Conservation (phyloP, 2,113 vertebrate genomes). For the Mirounga angustirostris region DNA sequence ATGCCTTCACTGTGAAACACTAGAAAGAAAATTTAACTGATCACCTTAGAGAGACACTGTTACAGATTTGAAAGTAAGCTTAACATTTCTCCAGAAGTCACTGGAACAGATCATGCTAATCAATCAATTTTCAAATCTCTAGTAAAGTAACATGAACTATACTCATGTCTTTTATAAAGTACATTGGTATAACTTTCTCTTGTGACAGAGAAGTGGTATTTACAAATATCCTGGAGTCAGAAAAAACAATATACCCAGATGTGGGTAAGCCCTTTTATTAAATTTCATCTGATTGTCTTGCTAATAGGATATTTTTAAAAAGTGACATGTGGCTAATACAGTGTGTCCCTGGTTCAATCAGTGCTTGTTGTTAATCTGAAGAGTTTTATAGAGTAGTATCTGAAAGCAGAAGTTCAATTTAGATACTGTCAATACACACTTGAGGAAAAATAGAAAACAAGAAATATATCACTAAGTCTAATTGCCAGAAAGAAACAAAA, state of each 20-base stretch:
- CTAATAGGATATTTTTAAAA: not conserved
- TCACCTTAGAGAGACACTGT: not conserved
- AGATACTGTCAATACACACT: not conserved
- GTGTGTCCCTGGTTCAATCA: not conserved
- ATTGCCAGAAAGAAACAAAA: not conserved
- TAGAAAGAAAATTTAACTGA: not conserved
- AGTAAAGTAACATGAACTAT: not conserved
- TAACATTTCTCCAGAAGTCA: conserved; percentile 3
- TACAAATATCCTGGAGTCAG: not conserved
- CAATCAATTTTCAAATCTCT: conserved; percentile 31
- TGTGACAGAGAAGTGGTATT: not conserved
- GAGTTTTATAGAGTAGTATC: not conserved
- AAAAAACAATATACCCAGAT: not conserved
- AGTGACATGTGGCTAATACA: not conserved
- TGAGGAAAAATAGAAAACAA: not conserved
- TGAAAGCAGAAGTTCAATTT: not conserved
- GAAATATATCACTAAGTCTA: not conserved
- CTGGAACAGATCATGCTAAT: not conserved
- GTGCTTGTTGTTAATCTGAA: not conserved
- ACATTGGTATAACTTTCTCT: not conserved
- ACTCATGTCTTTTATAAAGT: not conserved
- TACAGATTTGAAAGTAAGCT: not conserved
- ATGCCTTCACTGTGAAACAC: not conserved
- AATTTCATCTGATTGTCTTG: not conserved
- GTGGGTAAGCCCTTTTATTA: not conserved